Percentiles rank a stretch among this genome's conserved stretches.
Conservation (phyloP, 2,113 vertebrate genomes). For the Lamprotornis superbus region DNA sequence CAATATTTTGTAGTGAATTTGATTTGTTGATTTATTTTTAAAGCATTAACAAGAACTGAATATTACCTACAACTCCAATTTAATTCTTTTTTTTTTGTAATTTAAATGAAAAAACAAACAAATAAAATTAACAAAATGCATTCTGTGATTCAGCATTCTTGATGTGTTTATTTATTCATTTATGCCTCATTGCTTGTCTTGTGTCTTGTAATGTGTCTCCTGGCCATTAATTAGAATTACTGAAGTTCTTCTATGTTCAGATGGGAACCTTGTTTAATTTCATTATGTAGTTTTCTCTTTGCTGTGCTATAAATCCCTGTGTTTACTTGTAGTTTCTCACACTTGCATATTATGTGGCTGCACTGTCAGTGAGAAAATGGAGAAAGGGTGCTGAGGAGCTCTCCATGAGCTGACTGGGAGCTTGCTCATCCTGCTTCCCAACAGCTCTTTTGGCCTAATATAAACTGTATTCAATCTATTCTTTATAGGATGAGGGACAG, state of each 20-base stretch:
- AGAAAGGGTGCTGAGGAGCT: background rate
- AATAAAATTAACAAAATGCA: background rate
- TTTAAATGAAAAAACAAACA: background rate
- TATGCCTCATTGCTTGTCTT: background rate
- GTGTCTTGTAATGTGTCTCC: background rate
- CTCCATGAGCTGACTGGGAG: fast-evolving
- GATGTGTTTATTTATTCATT: conserved; percentile 12
- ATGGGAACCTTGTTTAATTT: conserved; percentile 14
- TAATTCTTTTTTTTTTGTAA: background rate
- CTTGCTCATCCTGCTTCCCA: background rate
- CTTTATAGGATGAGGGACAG: background rate
- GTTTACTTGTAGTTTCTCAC: background rate
- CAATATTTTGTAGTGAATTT: background rate
- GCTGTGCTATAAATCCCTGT: background rate
- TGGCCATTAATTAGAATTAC: conserved; percentile 13
- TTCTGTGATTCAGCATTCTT: background rate
- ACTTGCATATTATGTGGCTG: background rate
- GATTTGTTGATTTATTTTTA: background rate
- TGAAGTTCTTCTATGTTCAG: background rate
- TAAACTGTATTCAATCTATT: background rate
- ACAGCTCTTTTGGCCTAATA: background rate
- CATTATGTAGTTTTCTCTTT: background rate
- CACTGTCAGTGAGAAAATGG: background rate
- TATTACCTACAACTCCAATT: background rate
- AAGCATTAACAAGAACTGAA: background rate